Percentiles rank a stretch among this genome's conserved stretches.
Conservation (phyloP, 2,797 vertebrate genomes). For the Ptychadena robeensis region DNA sequence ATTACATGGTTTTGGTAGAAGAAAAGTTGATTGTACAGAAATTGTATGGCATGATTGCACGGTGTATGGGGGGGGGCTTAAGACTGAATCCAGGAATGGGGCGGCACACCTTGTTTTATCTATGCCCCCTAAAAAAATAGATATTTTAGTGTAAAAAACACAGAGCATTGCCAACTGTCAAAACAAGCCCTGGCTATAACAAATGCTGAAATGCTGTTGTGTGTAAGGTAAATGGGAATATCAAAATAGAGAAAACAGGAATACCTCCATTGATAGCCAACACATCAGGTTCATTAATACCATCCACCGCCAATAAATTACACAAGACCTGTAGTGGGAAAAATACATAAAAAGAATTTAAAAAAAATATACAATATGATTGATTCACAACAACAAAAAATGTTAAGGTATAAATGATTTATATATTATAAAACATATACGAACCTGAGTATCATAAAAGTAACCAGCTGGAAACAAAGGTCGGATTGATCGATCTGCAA, state of each 20-base stretch:
- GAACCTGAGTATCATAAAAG: constrained; percentile 97
- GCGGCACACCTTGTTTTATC: no score
- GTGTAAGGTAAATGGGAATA: no score
- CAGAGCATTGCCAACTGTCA: no score
- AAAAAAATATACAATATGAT: neutral
- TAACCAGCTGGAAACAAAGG: constrained; percentile 94
- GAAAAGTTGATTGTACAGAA: no score
- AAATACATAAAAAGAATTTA: constrained; percentile 36
- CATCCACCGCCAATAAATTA: constrained; percentile 96
- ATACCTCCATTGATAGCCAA: constrained; percentile 96
- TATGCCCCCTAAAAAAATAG: no score
- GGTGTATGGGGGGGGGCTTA: no score
- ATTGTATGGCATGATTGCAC: no score
- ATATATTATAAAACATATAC: constrained; percentile 33
- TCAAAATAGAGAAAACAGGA: neutral
- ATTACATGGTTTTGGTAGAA: no score
- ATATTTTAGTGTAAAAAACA: no score
- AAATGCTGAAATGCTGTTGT: no score
- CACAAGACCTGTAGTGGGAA: constrained; percentile 81
- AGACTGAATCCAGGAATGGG: no score
- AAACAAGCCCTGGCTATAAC: no score
- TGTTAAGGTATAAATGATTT: neutral
- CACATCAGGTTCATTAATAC: constrained; percentile 91
- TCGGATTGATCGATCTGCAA: constrained; percentile 89
- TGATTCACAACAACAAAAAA: neutral